A percentile compares a stretch with the other conserved stretches of the same genome.
These are phyloP conservation scores for Polydrusus pterygomalis DNA, from an alignment of 2,888 invertebrate genomes.

Conservation along the genomic window DNA sequence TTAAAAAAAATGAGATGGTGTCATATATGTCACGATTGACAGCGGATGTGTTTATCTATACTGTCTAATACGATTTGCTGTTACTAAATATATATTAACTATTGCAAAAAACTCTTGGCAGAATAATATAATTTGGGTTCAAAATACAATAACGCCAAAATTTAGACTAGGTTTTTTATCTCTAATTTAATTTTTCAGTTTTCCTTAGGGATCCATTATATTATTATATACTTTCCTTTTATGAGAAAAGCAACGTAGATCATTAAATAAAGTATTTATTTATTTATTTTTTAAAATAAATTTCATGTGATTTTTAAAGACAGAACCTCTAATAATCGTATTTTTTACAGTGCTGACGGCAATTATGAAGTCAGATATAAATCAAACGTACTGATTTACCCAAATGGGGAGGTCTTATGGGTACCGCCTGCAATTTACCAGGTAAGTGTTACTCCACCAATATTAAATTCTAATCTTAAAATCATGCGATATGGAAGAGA, in stretches of 20 bases:
- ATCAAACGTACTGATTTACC: constrained; percentile 98
- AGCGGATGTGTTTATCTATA: neutral
- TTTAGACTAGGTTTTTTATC: neutral
- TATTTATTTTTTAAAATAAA: too few relatives aligned
- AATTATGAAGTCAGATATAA: constrained; percentile 99
- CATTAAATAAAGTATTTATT: constrained; percentile 29
- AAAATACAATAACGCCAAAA: neutral
- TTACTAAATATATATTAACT: constrained; percentile 2
- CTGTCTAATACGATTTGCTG: neutral
- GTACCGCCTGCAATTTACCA: constrained; percentile 99
- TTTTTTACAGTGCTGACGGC: constrained; percentile 91
- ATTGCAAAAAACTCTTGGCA: neutral
- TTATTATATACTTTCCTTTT: constrained; percentile 36
- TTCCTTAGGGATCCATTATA: constrained; percentile 26
- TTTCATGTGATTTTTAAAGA: too few relatives aligned
- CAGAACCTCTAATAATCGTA: neutral
- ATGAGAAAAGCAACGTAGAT: constrained; percentile 29
- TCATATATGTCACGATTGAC: too few relatives aligned
- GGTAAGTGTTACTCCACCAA: constrained; percentile 69
- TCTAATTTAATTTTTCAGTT: constrained; percentile 12
- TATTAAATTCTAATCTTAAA: too few relatives aligned
- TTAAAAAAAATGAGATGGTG: too few relatives aligned
- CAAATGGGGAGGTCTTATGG: constrained; percentile 98
- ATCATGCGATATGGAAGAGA: too few relatives aligned
- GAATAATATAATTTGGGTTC: constrained; percentile 6